Evolutionary conservation across 2,113 vertebrate species (phyloP), one percentile per base, ranked within the genome.

Genomic region (Tursiops truncatus): DNA sequence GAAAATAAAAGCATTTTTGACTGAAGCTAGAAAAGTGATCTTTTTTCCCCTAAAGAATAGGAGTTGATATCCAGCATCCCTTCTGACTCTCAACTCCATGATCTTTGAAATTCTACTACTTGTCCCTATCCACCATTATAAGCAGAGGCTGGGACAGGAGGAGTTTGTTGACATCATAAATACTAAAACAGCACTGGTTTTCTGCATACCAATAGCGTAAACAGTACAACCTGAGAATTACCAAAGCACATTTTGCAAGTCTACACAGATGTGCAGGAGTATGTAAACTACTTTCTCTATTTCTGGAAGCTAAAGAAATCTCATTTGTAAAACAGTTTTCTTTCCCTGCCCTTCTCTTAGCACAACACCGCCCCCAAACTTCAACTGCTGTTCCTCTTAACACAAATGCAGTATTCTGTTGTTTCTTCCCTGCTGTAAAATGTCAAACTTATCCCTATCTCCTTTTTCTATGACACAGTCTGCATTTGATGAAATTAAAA

Each of bases 391-490:
- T 79, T 97, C 60, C 87, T 97, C 96, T 98, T 92, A 93, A 91
- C 92, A 96, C 96, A 97, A 97, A 98, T 84, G 82, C 82, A 95
- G 53, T 82, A 44, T 98, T 98, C 97, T 97, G 95, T 91, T 96
- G 89, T 97, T 98, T 98, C 58, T 98, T 98, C 98, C 70, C 96
- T 50, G 38, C 97, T 98, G 94, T 97, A 98, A 98, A 98, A 98
- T 98, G 96, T 96, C 98, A 98, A 97, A 90, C 96, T 62, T 47
- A 87, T 38, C 23, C 31, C 41, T 9, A 65, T 25, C 38, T 88
- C 70, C 7, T 85, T 80, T 81, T 26, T 44, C 87, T 8, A 86
- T 36, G 60, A 77, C 31, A 92, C 18, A 38, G 63, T 79, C 58
- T 92, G 21, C 26, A 62, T 67, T 88, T 71, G 23, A 85, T 71